These are phyloP conservation scores for Zaprionus gabonicus DNA, from an alignment of 1,140 invertebrate species.

Conservation along the genomic window DNA sequence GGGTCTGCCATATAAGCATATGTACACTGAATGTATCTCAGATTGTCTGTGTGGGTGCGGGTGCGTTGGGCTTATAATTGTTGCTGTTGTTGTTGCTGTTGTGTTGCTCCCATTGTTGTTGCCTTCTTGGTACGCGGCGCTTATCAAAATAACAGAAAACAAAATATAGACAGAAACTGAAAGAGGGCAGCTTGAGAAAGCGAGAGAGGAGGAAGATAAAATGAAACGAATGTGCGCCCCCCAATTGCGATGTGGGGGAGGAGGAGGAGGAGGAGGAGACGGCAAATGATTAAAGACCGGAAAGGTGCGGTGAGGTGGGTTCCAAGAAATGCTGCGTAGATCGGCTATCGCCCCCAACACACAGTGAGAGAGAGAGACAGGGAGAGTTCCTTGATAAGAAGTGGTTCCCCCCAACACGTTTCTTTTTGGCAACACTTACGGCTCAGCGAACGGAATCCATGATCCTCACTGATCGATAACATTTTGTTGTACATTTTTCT, in stretches of 20 bases:
- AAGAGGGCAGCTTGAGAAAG: constrained; percentile 37
- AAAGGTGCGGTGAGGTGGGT: constrained; percentile 51
- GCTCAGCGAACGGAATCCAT: constrained; percentile 84
- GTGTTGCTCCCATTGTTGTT: constrained; percentile 24
- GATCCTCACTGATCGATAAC: constrained; percentile 84
- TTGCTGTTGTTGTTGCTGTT: constrained; percentile 39
- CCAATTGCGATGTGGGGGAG: background rate
- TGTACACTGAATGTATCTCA: constrained; percentile 43
- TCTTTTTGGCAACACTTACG: constrained; percentile 70
- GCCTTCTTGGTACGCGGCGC: constrained; percentile 48
- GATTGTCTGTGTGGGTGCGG: constrained; percentile 63
- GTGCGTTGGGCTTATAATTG: constrained; percentile 63
- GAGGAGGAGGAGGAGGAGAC: constrained; percentile 11
- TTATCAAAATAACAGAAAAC: constrained; percentile 60
- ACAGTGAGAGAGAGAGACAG: no score
- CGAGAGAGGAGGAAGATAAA: background rate
- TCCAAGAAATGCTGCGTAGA: constrained; percentile 59
- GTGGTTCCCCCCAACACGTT: background rate
- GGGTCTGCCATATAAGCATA: constrained; percentile 33
- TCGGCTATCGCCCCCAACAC: constrained; percentile 20
- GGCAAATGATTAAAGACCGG: constrained; percentile 68
- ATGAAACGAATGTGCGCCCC: no score
- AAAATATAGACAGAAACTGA: constrained; percentile 17
- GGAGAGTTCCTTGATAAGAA: no score
- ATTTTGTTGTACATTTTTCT: constrained; percentile 79